phyloP scores from a whole-genome alignment of 2,888 invertebrate genomes.

The Xylota sylvarum region DNA sequence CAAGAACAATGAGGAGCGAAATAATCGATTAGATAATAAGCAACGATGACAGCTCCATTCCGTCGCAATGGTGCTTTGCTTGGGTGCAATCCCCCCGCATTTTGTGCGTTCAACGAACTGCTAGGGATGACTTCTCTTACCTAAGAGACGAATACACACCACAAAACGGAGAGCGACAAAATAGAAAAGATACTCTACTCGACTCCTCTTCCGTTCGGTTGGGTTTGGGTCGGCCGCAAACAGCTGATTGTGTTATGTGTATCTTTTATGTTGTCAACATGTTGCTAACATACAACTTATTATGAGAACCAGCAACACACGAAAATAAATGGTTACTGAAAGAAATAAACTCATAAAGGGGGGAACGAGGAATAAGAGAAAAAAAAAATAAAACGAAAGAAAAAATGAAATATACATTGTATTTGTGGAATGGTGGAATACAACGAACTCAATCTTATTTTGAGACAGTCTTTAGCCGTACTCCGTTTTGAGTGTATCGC shows the following conservation, averaged over 20 bases:
- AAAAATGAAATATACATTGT: constrained; percentile 72
- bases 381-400: constrained; percentile 18
- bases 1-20: constrained; percentile 1
- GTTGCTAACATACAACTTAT: constrained; percentile 67
- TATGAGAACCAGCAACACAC: constrained; percentile 63
- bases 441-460: constrained; percentile 85
- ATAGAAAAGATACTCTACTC: constrained; percentile 77
- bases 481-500: constrained; percentile 85
- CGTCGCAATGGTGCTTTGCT: constrained; percentile 6
- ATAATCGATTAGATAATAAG: constrained; percentile 69
- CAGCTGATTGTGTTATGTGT: constrained; percentile 71
- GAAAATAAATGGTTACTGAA: constrained; percentile 45
- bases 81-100: constrained; percentile 50
- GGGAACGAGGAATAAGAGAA: constrained; percentile 38
- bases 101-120: constrained; percentile 70
- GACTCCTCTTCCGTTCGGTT: too few relatives aligned
- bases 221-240: too few relatives aligned
- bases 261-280: constrained; percentile 75
- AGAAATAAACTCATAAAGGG: constrained; percentile 25
- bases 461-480: constrained; percentile 85
- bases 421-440: constrained; percentile 81
- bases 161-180: constrained; percentile 60
- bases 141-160: constrained; percentile 73
- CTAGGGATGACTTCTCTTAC: constrained; percentile 27
- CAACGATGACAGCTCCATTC: constrained; percentile 35